Conservation (phyloP, 2,113 vertebrate species). For the Ceratotherium simum region DNA sequence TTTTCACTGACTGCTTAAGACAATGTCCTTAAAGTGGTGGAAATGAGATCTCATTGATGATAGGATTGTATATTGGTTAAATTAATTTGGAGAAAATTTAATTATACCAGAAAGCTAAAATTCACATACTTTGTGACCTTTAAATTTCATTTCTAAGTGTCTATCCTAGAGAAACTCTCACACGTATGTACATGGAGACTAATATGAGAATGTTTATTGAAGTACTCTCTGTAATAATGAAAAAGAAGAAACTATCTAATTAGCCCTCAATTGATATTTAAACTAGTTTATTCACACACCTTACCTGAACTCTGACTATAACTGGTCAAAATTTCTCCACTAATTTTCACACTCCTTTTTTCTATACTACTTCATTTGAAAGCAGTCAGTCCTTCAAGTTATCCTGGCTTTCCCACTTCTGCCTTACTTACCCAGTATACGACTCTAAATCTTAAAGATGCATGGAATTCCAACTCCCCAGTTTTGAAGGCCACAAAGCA, state of each 20-base stretch:
- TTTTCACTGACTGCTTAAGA: not conserved
- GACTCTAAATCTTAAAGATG: not conserved
- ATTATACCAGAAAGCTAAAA: not conserved
- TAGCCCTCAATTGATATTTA: not conserved
- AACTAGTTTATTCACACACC: not conserved
- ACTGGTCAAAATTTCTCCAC: not conserved
- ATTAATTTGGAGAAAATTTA: conserved; percentile 6
- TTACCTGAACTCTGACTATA: not conserved
- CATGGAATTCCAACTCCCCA: not conserved
- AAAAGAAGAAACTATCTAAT: not conserved
- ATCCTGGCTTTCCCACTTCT: not conserved
- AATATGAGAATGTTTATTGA: not conserved
- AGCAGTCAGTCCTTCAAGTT: not conserved
- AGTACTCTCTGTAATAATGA: not conserved
- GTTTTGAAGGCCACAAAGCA: not conserved
- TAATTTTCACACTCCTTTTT: not conserved
- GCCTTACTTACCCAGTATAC: not conserved
- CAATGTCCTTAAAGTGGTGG: not conserved
- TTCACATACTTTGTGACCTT: not conserved
- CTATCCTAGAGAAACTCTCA: not conserved
- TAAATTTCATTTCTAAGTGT: conserved; percentile 39
- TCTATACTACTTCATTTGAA: not conserved
- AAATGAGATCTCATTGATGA: not conserved
- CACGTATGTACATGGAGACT: not conserved
- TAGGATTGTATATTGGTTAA: not conserved